Percentiles rank a stretch among this genome's conserved stretches.
These are phyloP conservation scores for Dreissena rostriformis DNA, from an alignment of 1,140 invertebrate species.

Conservation along the genomic window DNA sequence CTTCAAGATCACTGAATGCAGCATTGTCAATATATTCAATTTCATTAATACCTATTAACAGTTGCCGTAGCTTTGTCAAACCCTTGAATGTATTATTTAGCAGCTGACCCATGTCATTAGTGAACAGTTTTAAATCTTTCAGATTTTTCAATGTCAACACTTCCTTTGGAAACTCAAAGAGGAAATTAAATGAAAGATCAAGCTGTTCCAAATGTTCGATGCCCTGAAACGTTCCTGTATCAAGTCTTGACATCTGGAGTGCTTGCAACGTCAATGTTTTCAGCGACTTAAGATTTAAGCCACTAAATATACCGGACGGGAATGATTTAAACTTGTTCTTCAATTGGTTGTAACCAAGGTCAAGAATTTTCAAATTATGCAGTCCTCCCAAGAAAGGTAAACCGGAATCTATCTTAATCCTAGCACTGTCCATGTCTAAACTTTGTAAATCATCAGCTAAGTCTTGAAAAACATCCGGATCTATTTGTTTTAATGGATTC, in stretches of 20 bases:
- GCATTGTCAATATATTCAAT: slow-evolving; percentile 43
- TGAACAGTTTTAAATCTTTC: slow-evolving; percentile 49
- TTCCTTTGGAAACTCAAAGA: slow-evolving; percentile 50
- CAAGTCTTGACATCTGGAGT: slow-evolving; percentile 29
- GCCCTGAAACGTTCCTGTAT: slow-evolving; percentile 37
- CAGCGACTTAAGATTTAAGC: slow-evolving; percentile 26
- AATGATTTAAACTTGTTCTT: slow-evolving; percentile 35
- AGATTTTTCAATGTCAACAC: slow-evolving; percentile 41
- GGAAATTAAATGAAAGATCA: slow-evolving; percentile 50
- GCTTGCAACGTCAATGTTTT: slow-evolving; percentile 35
- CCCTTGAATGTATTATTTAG: slow-evolving; percentile 42
- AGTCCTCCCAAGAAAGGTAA: slow-evolving; percentile 34
- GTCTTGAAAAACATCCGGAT: slow-evolving; percentile 18
- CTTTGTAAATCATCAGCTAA: slow-evolving; percentile 30
- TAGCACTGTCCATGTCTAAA: slow-evolving; percentile 45
- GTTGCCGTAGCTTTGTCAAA: slow-evolving; percentile 22
- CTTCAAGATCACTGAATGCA: slow-evolving; percentile 34
- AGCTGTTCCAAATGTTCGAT: slow-evolving; percentile 49
- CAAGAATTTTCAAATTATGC: slow-evolving; percentile 34
- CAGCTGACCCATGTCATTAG: slow-evolving; percentile 37
- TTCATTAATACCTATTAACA: slow-evolving; percentile 48
- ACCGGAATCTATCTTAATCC: slow-evolving; percentile 43
- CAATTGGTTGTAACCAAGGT: slow-evolving; percentile 48
- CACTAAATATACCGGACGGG: slow-evolving; percentile 31
- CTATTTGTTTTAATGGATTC: slow-evolving; percentile 48